A percentile compares a stretch with the other conserved stretches of the same genome.
Evolutionary conservation across 1,140 invertebrate species (phyloP).

Genomic region (Polypedilum vanderplanki): DNA sequence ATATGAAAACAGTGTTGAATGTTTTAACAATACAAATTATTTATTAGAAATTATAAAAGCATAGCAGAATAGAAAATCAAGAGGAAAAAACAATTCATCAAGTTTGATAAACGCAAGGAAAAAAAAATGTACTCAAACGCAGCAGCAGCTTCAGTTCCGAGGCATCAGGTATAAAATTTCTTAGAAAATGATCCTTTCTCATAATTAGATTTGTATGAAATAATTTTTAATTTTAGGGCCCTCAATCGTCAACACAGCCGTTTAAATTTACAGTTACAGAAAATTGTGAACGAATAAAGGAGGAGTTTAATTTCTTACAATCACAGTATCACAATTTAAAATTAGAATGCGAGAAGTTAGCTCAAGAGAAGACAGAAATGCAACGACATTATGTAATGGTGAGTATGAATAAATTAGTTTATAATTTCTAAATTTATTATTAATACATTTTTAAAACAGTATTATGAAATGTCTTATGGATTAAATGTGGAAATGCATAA

Average conservation of each 20-base stretch:
- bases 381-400: constrained; percentile 97
- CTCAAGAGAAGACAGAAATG: constrained; percentile 95
- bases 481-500: constrained; percentile 98
- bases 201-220: background rate
- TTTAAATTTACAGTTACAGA: constrained; percentile 90
- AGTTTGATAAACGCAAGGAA: background rate
- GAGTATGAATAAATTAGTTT: constrained; percentile 45
- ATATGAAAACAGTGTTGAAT: too few species aligned
- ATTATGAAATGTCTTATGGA: constrained; percentile 97
- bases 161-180: constrained; percentile 34
- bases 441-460: constrained; percentile 52
- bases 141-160: constrained; percentile 33
- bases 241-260: constrained; percentile 74
- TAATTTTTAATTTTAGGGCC: constrained; percentile 58
- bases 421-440: background rate
- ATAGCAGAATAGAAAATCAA: too few species aligned
- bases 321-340: constrained; percentile 90
- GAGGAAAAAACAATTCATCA: background rate
- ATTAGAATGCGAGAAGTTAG: constrained; percentile 85
- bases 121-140: constrained; percentile 31
- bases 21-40: too few species aligned
- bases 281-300: constrained; percentile 89
- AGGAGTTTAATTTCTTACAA: constrained; percentile 94
- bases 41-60: too few species aligned
- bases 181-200: background rate